Evolutionary conservation across 2,888 invertebrate genomes (phyloP).

Genomic region (Hydropsyche betteni): DNA sequence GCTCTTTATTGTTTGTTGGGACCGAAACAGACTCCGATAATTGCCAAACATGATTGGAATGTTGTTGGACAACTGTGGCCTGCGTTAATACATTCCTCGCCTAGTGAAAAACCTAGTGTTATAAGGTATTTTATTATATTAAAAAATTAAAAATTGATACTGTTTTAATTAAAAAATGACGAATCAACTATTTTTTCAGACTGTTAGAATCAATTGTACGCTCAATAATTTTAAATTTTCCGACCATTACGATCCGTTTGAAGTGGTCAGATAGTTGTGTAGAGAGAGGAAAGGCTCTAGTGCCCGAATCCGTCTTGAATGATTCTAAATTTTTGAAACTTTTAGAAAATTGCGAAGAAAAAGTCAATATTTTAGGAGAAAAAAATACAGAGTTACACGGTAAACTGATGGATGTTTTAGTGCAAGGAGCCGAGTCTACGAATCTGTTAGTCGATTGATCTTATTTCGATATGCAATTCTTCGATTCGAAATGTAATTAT

Average conservation of each 20-base stretch:
- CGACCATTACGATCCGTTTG: constrained; percentile 69
- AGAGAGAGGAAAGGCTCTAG: constrained; percentile 62
- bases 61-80: constrained; percentile 79
- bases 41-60: constrained; percentile 81
- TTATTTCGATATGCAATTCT: constrained; percentile 1
- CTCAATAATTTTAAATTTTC: constrained; percentile 68
- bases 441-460: constrained; percentile 58
- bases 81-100: constrained; percentile 76
- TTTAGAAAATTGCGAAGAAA: constrained; percentile 57
- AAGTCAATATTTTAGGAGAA: constrained; percentile 60
- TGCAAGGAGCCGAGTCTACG: constrained; percentile 62
- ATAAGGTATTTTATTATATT: constrained; percentile 60
- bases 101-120: constrained; percentile 87
- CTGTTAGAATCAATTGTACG: constrained; percentile 68
- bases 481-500: constrained; percentile 13
- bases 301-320: constrained; percentile 57
- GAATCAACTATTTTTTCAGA: constrained; percentile 55
- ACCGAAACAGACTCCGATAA: constrained; percentile 70
- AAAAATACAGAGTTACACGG: constrained; percentile 65
- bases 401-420: constrained; percentile 66
- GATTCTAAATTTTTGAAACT: constrained; percentile 55
- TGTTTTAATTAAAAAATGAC: not conserved
- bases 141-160: not conserved
- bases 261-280: constrained; percentile 66
- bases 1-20: constrained; percentile 80